These are phyloP conservation scores for Paralvinella palmiformis DNA, from an alignment of 1,140 invertebrate species.

Conservation along the genomic window DNA sequence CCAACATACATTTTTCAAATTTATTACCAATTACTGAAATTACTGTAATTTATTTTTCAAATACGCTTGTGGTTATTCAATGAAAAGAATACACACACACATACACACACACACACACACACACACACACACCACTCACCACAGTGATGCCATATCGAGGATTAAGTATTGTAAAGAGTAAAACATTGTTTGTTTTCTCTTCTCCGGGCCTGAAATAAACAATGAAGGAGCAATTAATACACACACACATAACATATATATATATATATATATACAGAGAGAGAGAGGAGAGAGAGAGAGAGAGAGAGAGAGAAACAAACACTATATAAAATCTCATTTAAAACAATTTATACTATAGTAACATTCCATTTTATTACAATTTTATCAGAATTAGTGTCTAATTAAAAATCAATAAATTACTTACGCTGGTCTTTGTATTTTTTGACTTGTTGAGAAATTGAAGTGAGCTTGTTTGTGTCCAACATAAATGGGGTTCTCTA, in stretches of 20 bases:
- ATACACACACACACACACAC: no score
- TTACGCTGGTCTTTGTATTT: slow-evolving; percentile 49
- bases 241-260: background rate
- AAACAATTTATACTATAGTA: no score
- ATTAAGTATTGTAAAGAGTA: slow-evolving; percentile 92
- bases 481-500: slow-evolving; percentile 47
- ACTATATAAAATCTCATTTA: background rate
- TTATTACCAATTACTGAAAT: no score
- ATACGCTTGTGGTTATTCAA: no score
- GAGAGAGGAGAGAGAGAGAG: no score
- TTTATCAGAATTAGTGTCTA: no score
- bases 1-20: no score
- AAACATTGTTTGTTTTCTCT: slow-evolving; percentile 64
- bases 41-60: no score
- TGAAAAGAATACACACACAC: no score
- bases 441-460: slow-evolving; percentile 52
- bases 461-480: slow-evolving; percentile 48
- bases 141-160: slow-evolving; percentile 97
- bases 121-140: slow-evolving; percentile 60
- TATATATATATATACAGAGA: no score
- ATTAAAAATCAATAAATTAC: background rate
- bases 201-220: slow-evolving; percentile 3
- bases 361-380: no score
- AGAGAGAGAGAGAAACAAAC: no score
- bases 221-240: background rate